phyloP scores from a whole-genome alignment of 2,797 vertebrate genomes.

The Amniataba percoides region DNA sequence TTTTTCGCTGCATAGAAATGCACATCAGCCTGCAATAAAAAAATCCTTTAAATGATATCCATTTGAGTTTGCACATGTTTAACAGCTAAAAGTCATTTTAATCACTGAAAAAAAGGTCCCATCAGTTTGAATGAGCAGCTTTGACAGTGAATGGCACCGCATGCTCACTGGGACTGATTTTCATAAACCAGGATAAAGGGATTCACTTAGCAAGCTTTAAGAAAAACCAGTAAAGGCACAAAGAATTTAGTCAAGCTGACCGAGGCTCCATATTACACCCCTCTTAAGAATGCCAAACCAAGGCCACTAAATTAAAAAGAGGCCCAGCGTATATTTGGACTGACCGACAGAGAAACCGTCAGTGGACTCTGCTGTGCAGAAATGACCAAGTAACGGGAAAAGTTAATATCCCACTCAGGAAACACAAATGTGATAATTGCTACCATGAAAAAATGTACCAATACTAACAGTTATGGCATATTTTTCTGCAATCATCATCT shows the following conservation, averaged over 20 bases:
- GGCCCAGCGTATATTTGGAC: slow-evolving; percentile 67
- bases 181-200: slow-evolving; percentile 41
- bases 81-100: neutral
- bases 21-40: slow-evolving; percentile 6
- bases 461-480: slow-evolving; percentile 1
- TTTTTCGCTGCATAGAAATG: neutral
- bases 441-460: neutral
- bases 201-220: slow-evolving; percentile 48
- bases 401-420: slow-evolving; percentile 23
- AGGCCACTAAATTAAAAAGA: slow-evolving; percentile 68
- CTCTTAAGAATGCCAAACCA: slow-evolving; percentile 58
- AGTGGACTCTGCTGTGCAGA: slow-evolving; percentile 17
- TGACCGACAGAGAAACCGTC: slow-evolving; percentile 47
- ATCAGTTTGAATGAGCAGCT: slow-evolving; percentile 9
- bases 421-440: slow-evolving; percentile 27
- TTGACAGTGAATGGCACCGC: slow-evolving; percentile 36
- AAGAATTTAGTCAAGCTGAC: slow-evolving; percentile 44
- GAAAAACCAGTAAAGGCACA: slow-evolving; percentile 46
- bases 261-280: slow-evolving; percentile 35
- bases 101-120: neutral
- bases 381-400: slow-evolving; percentile 34
- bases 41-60: neutral
- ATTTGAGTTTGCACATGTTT: neutral
- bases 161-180: slow-evolving; percentile 28
- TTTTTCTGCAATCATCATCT: neutral